Conservation (phyloP, 2,113 vertebrate genomes). For the human (Homo sapiens) region DNA sequence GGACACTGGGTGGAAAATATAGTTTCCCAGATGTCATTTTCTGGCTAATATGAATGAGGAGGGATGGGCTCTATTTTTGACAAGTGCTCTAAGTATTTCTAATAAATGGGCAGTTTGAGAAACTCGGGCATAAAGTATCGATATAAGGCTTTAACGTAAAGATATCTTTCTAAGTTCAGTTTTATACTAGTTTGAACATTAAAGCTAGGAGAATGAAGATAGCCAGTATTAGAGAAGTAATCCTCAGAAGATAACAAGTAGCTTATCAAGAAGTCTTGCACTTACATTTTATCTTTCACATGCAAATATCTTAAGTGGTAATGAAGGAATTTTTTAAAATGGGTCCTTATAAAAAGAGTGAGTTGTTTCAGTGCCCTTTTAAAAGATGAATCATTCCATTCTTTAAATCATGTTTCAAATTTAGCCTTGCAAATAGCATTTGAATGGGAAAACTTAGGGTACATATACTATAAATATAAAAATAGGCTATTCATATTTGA, state of each 20-base stretch:
- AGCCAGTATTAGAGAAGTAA: neutral
- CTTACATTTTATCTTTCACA: slow-evolving; percentile 36
- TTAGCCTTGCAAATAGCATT: slow-evolving; percentile 10
- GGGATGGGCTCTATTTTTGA: neutral
- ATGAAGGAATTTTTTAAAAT: slow-evolving; percentile 39
- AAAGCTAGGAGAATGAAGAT: slow-evolving; percentile 15
- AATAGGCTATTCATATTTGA: neutral
- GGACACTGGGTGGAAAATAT: neutral
- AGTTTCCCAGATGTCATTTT: neutral
- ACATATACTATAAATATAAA: neutral
- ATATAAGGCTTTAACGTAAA: neutral
- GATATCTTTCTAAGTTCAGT: slow-evolving; percentile 25
- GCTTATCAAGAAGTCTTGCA: slow-evolving; percentile 21
- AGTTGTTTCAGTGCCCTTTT: slow-evolving; percentile 16
- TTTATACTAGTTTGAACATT: slow-evolving; percentile 10
- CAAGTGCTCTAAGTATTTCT: neutral
- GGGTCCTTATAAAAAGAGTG: slow-evolving; percentile 10
- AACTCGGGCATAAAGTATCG: neutral
- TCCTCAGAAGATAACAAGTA: slow-evolving; percentile 26
- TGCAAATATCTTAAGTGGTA: slow-evolving; percentile 46
- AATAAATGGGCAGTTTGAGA: neutral
- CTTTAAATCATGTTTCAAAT: slow-evolving; percentile 30
- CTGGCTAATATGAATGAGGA: neutral
- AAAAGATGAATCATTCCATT: slow-evolving; percentile 16
- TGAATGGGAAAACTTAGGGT: neutral